Conservation (phyloP, 2,888 invertebrate species). For the Noctua pronuba region DNA sequence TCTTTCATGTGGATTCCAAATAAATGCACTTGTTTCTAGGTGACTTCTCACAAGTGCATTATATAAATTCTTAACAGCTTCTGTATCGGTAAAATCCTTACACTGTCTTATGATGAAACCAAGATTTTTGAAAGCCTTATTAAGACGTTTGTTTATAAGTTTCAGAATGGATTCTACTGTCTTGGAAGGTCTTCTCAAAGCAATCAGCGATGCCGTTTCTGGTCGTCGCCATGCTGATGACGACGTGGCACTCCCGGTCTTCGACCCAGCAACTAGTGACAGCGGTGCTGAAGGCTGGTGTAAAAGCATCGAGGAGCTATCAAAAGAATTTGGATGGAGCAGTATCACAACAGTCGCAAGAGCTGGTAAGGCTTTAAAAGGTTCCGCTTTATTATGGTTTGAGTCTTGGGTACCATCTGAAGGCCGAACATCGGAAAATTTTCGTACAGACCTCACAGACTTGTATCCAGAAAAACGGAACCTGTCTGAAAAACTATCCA, state of each 20-base stretch:
- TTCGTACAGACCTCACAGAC: not conserved
- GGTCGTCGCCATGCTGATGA: not conserved
- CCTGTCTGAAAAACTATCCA: slow-evolving; percentile 5
- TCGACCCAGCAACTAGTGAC: not conserved
- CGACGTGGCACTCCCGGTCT: slow-evolving; percentile 1
- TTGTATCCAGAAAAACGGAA: slow-evolving; percentile 12
- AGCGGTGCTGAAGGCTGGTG: not conserved
- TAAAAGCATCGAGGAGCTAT: too few species aligned
- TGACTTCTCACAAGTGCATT: too few species aligned
- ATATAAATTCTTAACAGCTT: too few species aligned
- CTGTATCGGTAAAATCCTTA: too few species aligned
- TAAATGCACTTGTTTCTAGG: too few species aligned
- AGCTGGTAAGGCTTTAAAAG: not conserved
- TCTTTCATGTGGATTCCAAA: too few species aligned
- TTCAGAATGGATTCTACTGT: not conserved
- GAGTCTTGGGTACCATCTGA: slow-evolving; percentile 1
- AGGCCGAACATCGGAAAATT: slow-evolving; percentile 4
- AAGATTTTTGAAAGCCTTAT: too few species aligned
- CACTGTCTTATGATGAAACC: too few species aligned
- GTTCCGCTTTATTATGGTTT: not conserved
- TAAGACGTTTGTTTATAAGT: not conserved
- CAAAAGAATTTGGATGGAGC: not conserved
- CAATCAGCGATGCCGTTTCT: not conserved
- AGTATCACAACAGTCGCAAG: not conserved
- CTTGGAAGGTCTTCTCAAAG: not conserved